Evolutionary conservation across 2,113 vertebrate species (phyloP).

Genomic region (Takifugu flavidus): DNA sequence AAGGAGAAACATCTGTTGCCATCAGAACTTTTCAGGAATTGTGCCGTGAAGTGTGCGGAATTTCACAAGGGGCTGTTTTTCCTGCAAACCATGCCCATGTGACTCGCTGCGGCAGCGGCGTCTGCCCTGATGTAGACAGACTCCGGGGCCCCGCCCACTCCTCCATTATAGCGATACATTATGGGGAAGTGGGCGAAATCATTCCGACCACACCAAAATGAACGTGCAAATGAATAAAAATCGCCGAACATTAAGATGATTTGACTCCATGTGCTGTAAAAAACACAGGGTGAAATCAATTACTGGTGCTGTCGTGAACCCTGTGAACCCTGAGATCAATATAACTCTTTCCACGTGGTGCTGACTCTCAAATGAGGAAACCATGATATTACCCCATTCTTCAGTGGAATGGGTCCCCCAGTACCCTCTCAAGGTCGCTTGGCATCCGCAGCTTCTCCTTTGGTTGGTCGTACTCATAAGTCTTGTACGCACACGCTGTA

Average conservation of each 20-base stretch:
- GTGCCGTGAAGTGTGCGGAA: background rate
- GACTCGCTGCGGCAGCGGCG: background rate
- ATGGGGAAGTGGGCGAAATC: conserved; percentile 3
- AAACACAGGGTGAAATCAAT: conserved; percentile 36
- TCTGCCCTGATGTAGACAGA: background rate
- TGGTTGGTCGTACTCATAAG: conserved; percentile 4
- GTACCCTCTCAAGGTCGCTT: conserved; percentile 37
- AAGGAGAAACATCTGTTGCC: background rate
- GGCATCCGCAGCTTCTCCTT: conserved; percentile 27
- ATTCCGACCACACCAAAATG: conserved; percentile 8
- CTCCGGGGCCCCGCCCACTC: background rate
- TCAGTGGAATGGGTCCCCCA: conserved; percentile 38
- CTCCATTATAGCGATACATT: conserved; percentile 3
- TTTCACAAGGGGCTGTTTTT: background rate
- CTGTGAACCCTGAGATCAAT: conserved; percentile 46
- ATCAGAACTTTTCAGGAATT: conserved; percentile 1
- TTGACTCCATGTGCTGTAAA: conserved; percentile 33
- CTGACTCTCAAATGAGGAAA: conserved; percentile 46
- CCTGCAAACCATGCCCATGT: background rate
- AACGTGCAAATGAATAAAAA: conserved; percentile 23
- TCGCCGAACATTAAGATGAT: conserved; percentile 11
- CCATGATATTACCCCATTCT: conserved; percentile 46
- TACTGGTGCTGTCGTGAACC: conserved; percentile 37
- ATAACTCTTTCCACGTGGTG: conserved; percentile 36
- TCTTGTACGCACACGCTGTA: conserved; percentile 8